Conservation (phyloP, 2,888 invertebrate species). For the Leucophenga montana region DNA sequence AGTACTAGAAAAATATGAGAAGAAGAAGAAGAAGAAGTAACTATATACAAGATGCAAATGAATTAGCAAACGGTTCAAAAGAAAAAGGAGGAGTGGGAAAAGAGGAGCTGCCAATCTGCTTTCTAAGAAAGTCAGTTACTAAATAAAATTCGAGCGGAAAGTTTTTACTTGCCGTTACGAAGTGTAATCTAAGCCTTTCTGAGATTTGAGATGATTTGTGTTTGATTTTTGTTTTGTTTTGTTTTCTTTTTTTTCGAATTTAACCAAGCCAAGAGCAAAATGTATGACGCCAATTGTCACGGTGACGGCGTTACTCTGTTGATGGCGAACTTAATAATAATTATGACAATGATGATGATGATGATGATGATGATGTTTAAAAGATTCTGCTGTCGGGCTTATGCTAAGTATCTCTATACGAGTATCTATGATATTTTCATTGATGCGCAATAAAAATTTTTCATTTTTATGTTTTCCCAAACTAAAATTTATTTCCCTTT, state of each 20-base stretch:
- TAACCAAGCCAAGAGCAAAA: neutral
- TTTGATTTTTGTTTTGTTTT: too few relatives aligned
- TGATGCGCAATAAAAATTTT: neutral
- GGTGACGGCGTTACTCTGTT: constrained; percentile 4
- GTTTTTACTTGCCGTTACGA: neutral
- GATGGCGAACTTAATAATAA: neutral
- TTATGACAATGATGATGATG: neutral
- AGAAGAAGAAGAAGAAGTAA: too few relatives aligned
- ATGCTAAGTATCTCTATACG: too few relatives aligned
- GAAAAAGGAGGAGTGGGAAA: neutral
- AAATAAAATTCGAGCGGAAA: neutral
- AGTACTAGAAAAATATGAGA: neutral
- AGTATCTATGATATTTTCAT: too few relatives aligned
- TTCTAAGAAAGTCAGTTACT: constrained; percentile 13
- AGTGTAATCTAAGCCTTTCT: neutral
- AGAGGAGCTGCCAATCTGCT: neutral
- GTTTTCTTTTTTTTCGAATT: neutral
- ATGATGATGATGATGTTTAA: neutral
- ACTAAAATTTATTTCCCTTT: neutral
- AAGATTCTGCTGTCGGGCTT: neutral
- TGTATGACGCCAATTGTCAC: constrained; percentile 17
- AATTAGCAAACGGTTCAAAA: too few relatives aligned
- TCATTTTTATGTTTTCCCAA: neutral
- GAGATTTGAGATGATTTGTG: neutral
- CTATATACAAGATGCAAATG: too few relatives aligned